Conservation (phyloP, 2,113 vertebrate genomes). For the Notechis scutatus region DNA sequence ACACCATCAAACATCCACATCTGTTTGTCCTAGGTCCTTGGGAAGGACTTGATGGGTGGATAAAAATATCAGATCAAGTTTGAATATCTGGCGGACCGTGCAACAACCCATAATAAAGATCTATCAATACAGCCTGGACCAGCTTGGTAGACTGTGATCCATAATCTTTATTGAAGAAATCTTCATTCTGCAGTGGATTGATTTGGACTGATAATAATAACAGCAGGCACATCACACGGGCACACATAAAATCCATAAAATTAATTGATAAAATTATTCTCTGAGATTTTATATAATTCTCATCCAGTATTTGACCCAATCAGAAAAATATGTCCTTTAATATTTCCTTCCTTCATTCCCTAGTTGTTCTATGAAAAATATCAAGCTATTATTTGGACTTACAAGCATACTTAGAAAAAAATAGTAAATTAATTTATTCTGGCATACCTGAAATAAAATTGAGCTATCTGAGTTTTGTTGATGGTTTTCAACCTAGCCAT, state of each 20-base stretch:
- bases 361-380: not conserved
- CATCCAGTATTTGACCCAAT: not conserved
- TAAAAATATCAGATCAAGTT: not conserved
- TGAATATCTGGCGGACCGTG: not conserved
- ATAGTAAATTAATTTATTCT: not conserved
- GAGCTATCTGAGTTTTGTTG: not conserved
- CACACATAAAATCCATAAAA: not conserved
- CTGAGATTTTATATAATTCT: not conserved
- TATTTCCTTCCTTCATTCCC: not conserved
- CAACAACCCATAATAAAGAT: not conserved
- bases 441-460: not conserved
- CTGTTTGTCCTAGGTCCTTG: not conserved
- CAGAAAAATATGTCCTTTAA: not conserved
- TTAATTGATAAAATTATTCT: not conserved
- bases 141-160: not conserved
- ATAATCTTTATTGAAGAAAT: not conserved
- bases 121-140: not conserved
- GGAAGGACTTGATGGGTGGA: not conserved
- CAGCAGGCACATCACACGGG: not conserved
- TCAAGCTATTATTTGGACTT: not conserved
- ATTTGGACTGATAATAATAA: not conserved
- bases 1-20: not conserved
- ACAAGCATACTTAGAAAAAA: not conserved
- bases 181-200: not conserved
- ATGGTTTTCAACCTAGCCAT: not conserved